A percentile compares a stretch with the other conserved stretches of the same genome.
Evolutionary conservation across 2,797 vertebrate genomes (phyloP).

Genomic region (Erithacus rubecula): DNA sequence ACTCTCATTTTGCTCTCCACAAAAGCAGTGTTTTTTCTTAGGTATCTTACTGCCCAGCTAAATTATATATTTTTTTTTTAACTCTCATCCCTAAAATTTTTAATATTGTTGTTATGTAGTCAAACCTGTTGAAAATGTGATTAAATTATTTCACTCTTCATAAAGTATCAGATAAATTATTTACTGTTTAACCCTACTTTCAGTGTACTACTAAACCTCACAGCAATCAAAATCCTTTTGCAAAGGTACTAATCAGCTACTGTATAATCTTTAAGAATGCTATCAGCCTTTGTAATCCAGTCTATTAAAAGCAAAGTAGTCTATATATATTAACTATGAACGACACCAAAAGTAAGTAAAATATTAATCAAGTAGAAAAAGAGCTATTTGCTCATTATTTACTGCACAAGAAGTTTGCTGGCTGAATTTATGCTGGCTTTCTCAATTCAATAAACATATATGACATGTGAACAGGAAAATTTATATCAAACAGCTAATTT

Average conservation of each 20-base stretch:
- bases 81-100: not conserved
- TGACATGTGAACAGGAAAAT: not conserved
- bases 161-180: not conserved
- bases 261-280: not conserved
- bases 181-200: not conserved
- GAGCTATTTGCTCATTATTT: not conserved
- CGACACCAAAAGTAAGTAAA: not conserved
- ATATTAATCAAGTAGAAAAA: not conserved
- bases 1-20: not conserved
- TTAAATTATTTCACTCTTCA: not conserved
- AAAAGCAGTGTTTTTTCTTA: not conserved
- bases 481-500: not conserved
- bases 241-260: not conserved
- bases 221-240: not conserved
- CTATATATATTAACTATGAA: not conserved
- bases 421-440: not conserved
- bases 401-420: not conserved
- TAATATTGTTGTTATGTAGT: not conserved
- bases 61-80: not conserved
- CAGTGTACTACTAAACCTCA: not conserved
- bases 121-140: not conserved
- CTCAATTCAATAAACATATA: not conserved
- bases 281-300: not conserved
- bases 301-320: not conserved
- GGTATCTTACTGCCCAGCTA: not conserved